These are phyloP conservation scores for Cygnus olor DNA, from an alignment of 2,797 vertebrate genomes.

Conservation along the genomic window DNA sequence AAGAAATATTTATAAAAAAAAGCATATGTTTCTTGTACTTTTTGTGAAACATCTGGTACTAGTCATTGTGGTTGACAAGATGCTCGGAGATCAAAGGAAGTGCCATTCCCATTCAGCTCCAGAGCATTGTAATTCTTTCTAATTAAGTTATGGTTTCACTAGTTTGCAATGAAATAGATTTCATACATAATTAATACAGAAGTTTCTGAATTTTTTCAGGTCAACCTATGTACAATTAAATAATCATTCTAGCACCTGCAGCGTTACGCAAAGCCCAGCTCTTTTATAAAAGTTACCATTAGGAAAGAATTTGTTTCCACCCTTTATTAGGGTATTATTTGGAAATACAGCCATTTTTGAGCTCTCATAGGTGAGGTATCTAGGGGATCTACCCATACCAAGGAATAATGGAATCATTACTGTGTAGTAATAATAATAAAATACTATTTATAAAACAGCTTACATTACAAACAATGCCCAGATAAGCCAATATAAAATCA, in stretches of 20 bases:
- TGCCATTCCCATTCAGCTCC: conserved; percentile 11
- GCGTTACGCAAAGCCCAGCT: not conserved
- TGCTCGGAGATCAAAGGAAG: conserved; percentile 8
- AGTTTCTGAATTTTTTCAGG: not conserved
- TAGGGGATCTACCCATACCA: not conserved
- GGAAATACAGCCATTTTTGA: conserved; percentile 4
- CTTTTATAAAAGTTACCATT: not conserved
- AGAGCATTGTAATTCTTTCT: conserved; percentile 4
- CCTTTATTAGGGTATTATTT: not conserved
- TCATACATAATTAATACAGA: conserved; percentile 9
- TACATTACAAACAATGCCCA: conserved; percentile 9
- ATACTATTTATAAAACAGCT: conserved; percentile 25
- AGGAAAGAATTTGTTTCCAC: not conserved
- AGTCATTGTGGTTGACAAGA: conserved; percentile 16
- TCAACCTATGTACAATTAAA: not conserved
- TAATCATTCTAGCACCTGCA: not conserved
- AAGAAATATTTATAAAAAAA: not conserved
- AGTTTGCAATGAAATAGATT: conserved; percentile 4
- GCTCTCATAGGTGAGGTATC: not conserved
- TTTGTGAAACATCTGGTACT: conserved; percentile 28
- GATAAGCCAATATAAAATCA: conserved; percentile 13
- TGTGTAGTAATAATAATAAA: conserved; percentile 23
- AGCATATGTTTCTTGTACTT: not conserved
- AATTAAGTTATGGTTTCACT: conserved; percentile 50
- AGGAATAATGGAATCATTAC: conserved; percentile 28